Percentiles rank a stretch among this genome's conserved stretches.
phyloP scores from a whole-genome alignment of 2,888 invertebrate genomes.

The Cybosia mesomella region DNA sequence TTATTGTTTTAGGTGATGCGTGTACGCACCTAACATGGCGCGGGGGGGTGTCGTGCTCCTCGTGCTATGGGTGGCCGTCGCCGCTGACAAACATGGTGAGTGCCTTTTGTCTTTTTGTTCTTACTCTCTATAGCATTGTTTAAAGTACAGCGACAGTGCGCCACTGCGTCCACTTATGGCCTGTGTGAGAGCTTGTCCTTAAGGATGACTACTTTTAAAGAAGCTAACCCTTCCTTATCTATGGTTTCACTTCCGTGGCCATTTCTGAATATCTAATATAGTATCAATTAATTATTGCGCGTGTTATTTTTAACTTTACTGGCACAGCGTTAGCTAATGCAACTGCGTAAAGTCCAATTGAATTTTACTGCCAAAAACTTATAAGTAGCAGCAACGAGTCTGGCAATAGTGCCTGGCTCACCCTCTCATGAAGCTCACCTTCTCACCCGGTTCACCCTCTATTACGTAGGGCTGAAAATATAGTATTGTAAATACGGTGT shows the following conservation, averaged over 20 bases:
- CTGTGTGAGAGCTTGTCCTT: not conserved
- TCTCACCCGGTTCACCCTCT: too few relatives aligned
- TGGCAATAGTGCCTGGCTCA: not conserved
- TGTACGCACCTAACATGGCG: slow-evolving; percentile 79
- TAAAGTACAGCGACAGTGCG: slow-evolving; percentile 10
- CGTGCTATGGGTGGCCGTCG: slow-evolving; percentile 83
- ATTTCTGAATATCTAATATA: not conserved
- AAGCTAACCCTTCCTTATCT: not conserved
- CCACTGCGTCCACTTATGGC: slow-evolving; percentile 16
- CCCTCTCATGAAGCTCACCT: too few relatives aligned
- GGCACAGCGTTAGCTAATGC: not conserved
- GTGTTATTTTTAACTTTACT: not conserved
- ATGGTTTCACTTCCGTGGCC: not conserved
- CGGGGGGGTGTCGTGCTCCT: slow-evolving; percentile 78
- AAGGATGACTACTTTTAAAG: not conserved
- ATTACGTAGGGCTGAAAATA: too few relatives aligned
- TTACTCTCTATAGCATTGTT: slow-evolving; percentile 35
- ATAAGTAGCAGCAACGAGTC: not conserved
- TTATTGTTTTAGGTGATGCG: slow-evolving; percentile 86
- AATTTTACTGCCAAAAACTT: not conserved
- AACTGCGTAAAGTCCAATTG: not conserved
- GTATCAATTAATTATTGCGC: not conserved
- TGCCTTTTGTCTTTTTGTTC: slow-evolving; percentile 45
- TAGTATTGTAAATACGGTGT: too few relatives aligned
- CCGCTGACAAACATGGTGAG: slow-evolving; percentile 80